Percentiles rank a stretch among this genome's conserved stretches.
Evolutionary conservation across 2,888 invertebrate species (phyloP).

Genomic region (Platycheirus albimanus): DNA sequence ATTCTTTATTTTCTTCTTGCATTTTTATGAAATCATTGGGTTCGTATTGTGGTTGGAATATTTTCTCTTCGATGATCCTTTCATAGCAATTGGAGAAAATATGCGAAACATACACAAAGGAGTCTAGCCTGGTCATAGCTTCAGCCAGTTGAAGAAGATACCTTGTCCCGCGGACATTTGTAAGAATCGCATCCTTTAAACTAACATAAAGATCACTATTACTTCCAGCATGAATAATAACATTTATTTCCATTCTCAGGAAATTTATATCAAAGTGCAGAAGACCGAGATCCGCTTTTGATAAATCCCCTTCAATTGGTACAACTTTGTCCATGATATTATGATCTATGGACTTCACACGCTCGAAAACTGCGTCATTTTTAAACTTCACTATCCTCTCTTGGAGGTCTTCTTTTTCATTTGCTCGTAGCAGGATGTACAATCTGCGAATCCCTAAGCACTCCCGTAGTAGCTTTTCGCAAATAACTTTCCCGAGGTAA

Average conservation of each 20-base stretch:
- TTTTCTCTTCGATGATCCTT: conserved; percentile 52
- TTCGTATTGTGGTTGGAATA: conserved; percentile 44
- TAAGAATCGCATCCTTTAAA: conserved; percentile 52
- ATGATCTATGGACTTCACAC: conserved; percentile 47
- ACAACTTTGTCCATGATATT: conserved; percentile 65
- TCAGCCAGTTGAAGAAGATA: conserved; percentile 53
- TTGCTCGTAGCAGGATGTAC: conserved; percentile 65
- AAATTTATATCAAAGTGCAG: conserved; percentile 57
- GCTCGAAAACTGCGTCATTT: conserved; percentile 64
- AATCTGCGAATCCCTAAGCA: conserved; percentile 72
- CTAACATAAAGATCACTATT: conserved; percentile 61
- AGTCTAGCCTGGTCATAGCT: conserved; percentile 44
- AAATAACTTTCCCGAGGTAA: conserved; percentile 76
- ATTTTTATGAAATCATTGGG: conserved; percentile 53
- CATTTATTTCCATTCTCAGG: conserved; percentile 56
- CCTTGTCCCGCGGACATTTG: conserved; percentile 58
- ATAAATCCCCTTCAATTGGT: conserved; percentile 57
- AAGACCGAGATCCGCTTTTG: conserved; percentile 49
- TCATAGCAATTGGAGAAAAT: conserved; percentile 67
- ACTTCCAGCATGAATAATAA: conserved; percentile 60
- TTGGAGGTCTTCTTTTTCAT: conserved; percentile 52
- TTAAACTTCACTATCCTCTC: conserved; percentile 42
- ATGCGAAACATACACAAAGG: conserved; percentile 68
- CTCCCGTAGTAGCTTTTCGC: conserved; percentile 75
- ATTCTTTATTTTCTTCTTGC: conserved; percentile 42